phyloP scores from a whole-genome alignment of 2,797 vertebrate genomes.

The Oryzias dopingdopingensis region DNA sequence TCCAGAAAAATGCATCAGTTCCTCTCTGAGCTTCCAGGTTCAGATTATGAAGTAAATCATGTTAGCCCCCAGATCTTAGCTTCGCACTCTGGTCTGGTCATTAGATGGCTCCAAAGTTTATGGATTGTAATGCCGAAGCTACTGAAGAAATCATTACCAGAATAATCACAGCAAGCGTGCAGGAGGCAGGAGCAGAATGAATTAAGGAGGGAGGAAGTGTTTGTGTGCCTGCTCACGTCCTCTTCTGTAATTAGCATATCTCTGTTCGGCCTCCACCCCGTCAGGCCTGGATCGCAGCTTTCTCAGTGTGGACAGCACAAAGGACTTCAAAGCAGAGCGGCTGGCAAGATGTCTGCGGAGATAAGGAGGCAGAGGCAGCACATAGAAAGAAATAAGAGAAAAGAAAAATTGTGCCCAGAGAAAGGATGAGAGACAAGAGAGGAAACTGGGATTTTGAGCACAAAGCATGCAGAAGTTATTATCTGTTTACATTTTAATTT shows the following conservation, averaged over 20 bases:
- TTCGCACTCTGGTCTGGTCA: constrained; percentile 22
- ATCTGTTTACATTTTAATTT: constrained; percentile 7
- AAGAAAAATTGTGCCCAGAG: constrained; percentile 26
- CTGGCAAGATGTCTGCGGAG: constrained; percentile 59
- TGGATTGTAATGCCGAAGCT: constrained; percentile 15
- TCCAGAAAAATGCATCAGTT: constrained; percentile 45
- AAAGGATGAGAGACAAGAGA: constrained; percentile 13
- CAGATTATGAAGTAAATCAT: too few species aligned
- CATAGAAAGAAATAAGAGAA: constrained; percentile 27
- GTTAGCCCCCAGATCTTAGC: constrained; percentile 6
- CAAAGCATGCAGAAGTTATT: constrained; percentile 31
- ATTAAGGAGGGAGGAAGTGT: constrained; percentile 1
- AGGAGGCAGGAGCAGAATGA: background rate
- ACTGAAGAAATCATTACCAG: background rate
- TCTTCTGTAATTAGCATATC: constrained; percentile 42
- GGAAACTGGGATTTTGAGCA: constrained; percentile 11
- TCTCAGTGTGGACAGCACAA: constrained; percentile 58
- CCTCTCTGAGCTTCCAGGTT: constrained; percentile 16
- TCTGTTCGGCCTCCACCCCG: constrained; percentile 7
- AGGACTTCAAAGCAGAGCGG: constrained; percentile 70
- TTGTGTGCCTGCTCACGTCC: constrained; percentile 8
- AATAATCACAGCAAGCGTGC: constrained; percentile 1
- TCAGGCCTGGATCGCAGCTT: constrained; percentile 24
- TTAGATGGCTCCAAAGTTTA: constrained; percentile 11
- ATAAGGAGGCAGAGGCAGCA: constrained; percentile 49